phyloP scores from a whole-genome alignment of 2,888 invertebrate genomes.

The Psylliodes chrysocephalus region DNA sequence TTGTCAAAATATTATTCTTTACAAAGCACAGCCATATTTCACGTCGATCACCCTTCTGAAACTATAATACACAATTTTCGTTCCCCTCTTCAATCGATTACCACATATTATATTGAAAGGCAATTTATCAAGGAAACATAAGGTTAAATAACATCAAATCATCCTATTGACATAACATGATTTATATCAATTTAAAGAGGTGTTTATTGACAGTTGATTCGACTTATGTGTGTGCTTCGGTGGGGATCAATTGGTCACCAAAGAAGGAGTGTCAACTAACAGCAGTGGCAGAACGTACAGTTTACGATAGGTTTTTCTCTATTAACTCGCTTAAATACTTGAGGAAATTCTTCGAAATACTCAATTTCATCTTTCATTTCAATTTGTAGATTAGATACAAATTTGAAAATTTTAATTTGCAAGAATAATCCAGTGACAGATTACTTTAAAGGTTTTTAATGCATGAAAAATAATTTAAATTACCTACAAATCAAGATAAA shows the following conservation, averaged over 20 bases:
- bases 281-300: constrained; percentile 1
- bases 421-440: no score
- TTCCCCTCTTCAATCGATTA: constrained; percentile 11
- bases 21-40: neutral
- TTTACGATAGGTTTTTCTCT: no score
- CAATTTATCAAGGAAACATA: constrained; percentile 22
- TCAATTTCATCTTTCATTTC: no score
- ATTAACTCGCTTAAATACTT: no score
- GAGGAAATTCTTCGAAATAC: no score
- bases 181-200: constrained; percentile 26
- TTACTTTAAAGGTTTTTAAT: no score
- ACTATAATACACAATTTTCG: constrained; percentile 15
- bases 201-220: constrained; percentile 21
- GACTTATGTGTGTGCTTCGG: neutral
- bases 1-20: neutral
- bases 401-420: no score
- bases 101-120: constrained; percentile 16
- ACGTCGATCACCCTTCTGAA: constrained; percentile 8
- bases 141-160: constrained; percentile 18
- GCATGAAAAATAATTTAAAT: no score
- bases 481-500: no score
- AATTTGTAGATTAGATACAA: no score
- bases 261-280: constrained; percentile 5
- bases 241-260: neutral
- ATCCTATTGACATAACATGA: constrained; percentile 18